These are phyloP conservation scores for Peromyscus aztecus DNA, from an alignment of 2,797 vertebrate species.

Conservation along the genomic window DNA sequence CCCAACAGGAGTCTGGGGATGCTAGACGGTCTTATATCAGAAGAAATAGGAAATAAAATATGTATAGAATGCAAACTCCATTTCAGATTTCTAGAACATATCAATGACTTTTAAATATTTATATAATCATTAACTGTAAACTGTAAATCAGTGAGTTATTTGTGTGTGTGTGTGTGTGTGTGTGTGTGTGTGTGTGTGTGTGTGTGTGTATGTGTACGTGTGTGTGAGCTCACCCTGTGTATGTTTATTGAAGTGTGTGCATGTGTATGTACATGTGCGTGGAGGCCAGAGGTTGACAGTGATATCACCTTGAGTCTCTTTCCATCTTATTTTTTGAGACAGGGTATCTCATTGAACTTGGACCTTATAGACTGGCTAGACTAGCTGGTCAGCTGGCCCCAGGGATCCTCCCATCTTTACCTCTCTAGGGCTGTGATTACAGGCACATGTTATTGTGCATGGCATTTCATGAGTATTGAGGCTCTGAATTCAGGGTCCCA, in stretches of 20 bases:
- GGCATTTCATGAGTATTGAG: not conserved
- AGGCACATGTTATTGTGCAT: not conserved
- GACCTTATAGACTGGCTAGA: not conserved
- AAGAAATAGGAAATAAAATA: slow-evolving; percentile 45
- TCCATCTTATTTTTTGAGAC: not conserved
- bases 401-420: not conserved
- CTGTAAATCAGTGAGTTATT: not conserved
- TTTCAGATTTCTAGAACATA: slow-evolving; percentile 17
- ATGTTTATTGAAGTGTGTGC: not conserved
- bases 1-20: not conserved
- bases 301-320: not conserved
- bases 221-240: not conserved
- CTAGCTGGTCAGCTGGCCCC: not conserved
- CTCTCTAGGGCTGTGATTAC: not conserved
- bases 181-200: not conserved
- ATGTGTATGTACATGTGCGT: not conserved
- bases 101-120: slow-evolving; percentile 19
- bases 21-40: not conserved
- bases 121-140: not conserved
- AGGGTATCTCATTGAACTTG: not conserved
- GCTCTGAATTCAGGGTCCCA: not conserved
- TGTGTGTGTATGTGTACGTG: not conserved
- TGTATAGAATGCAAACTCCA: not conserved
- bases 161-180: not conserved
- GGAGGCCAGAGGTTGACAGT: not conserved